Percentiles rank a stretch among this genome's conserved stretches.
Conservation (phyloP, 1,140 invertebrate species). For the Pseudomyrmex dendroicus region DNA sequence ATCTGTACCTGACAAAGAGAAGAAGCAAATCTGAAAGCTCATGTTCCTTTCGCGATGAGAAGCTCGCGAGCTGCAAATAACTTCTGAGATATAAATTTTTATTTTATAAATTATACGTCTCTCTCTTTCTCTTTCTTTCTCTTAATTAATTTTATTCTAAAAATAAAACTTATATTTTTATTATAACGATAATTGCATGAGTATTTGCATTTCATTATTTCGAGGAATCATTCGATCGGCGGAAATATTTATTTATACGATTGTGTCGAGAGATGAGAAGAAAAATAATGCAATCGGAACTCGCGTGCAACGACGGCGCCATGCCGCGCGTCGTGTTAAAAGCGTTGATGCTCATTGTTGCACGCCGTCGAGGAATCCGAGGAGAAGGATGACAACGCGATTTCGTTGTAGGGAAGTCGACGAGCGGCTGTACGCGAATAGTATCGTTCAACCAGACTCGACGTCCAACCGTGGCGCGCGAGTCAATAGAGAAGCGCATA, state of each 20-base stretch:
- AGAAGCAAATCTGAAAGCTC: constrained; percentile 6
- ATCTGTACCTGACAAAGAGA: constrained; percentile 30
- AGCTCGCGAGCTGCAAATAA: neutral
- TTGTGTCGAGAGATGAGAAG: too few species aligned
- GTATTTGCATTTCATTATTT: too few species aligned
- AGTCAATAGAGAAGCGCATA: constrained; percentile 53
- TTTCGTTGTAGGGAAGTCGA: constrained; percentile 49
- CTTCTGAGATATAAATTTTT: too few species aligned
- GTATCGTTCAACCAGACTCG: constrained; percentile 35
- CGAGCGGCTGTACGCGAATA: constrained; percentile 41
- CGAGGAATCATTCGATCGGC: neutral
- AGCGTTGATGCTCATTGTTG: constrained; percentile 38
- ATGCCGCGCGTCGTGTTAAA: neutral
- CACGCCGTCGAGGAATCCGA: constrained; percentile 48
- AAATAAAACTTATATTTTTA: neutral
- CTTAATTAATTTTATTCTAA: neutral
- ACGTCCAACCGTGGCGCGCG: constrained; percentile 28
- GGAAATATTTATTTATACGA: neutral
- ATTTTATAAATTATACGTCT: too few species aligned
- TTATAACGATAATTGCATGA: neutral
- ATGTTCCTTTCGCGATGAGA: neutral
- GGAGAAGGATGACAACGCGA: constrained; percentile 39
- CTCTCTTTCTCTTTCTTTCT: too few species aligned
- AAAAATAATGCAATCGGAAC: neutral
- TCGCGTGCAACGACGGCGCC: neutral